Evolutionary conservation across 2,113 vertebrate species (phyloP).

Genomic region (Bubo bubo): DNA sequence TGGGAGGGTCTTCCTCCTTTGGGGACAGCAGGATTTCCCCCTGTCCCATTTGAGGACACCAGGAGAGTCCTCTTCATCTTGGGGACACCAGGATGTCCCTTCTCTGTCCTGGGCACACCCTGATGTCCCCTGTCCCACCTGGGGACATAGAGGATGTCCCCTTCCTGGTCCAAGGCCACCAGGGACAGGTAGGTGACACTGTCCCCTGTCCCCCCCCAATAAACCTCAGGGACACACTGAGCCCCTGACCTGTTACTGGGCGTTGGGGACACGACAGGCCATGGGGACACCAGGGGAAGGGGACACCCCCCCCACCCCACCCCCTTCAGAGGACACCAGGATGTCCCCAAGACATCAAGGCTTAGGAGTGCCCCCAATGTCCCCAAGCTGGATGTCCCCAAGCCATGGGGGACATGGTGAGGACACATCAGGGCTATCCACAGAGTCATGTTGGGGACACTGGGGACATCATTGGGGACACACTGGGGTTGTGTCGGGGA

Average conservation of each 20-base stretch:
- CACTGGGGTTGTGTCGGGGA: not conserved
- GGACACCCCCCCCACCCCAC: not conserved
- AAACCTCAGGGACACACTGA: not conserved
- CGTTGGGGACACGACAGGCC: not conserved
- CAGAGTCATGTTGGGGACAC: not conserved
- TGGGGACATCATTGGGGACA: not conserved
- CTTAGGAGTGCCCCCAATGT: not conserved
- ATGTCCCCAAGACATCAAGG: not conserved
- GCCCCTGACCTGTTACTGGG: not conserved
- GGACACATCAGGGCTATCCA: not conserved
- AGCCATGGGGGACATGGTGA: not conserved
- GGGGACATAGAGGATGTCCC: not conserved
- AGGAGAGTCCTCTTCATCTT: not conserved
- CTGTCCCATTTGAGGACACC: too few species aligned
- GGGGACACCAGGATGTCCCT: not conserved
- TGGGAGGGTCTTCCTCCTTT: not conserved
- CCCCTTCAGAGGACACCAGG: not conserved
- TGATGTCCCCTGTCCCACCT: not conserved
- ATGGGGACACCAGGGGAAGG: not conserved
- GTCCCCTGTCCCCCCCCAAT: not conserved
- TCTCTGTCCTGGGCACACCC: not conserved
- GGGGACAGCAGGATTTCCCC: too few species aligned
- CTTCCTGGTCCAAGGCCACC: not conserved
- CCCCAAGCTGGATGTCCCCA: not conserved
- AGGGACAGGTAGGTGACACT: not conserved